phyloP scores from a whole-genome alignment of 1,140 invertebrate genomes.

The Tetragnatha versicolor region DNA sequence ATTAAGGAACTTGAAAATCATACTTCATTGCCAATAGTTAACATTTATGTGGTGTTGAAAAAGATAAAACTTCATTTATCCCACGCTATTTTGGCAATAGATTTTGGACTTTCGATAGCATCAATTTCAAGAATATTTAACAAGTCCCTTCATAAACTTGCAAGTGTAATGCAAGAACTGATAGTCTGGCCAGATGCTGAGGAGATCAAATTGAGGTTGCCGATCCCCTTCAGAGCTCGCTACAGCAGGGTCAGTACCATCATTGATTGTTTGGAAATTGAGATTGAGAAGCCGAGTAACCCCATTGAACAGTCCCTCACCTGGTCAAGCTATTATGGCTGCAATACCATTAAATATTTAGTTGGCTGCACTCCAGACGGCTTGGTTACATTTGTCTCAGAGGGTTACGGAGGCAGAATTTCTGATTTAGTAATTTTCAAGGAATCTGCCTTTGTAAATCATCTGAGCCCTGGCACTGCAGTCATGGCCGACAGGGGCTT shows the following conservation, averaged over 20 bases:
- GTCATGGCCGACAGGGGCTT: constrained; percentile 64
- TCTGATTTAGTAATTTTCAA: constrained; percentile 62
- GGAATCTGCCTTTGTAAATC: constrained; percentile 60
- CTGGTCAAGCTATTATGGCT: constrained; percentile 67
- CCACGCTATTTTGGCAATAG: neutral
- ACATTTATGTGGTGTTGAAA: too few species aligned
- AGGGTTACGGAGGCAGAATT: constrained; percentile 63
- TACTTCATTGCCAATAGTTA: too few species aligned
- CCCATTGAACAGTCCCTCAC: constrained; percentile 63
- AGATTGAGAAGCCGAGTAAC: constrained; percentile 64
- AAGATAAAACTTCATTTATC: too few species aligned
- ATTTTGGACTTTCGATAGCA: neutral
- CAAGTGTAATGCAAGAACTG: neutral
- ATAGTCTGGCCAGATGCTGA: neutral
- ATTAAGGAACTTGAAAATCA: too few species aligned
- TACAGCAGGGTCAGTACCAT: constrained; percentile 26
- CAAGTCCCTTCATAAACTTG: neutral
- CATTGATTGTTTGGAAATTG: constrained; percentile 64
- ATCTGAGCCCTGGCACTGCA: constrained; percentile 54
- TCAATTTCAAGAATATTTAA: neutral
- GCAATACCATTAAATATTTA: constrained; percentile 67
- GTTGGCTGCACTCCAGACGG: constrained; percentile 64
- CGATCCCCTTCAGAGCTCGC: neutral
- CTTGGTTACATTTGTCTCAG: constrained; percentile 64
- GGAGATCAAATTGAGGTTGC: neutral